Percentiles rank a stretch among this genome's conserved stretches.
phyloP scores from a whole-genome alignment of 2,113 vertebrate genomes.

The Chitala chitala region DNA sequence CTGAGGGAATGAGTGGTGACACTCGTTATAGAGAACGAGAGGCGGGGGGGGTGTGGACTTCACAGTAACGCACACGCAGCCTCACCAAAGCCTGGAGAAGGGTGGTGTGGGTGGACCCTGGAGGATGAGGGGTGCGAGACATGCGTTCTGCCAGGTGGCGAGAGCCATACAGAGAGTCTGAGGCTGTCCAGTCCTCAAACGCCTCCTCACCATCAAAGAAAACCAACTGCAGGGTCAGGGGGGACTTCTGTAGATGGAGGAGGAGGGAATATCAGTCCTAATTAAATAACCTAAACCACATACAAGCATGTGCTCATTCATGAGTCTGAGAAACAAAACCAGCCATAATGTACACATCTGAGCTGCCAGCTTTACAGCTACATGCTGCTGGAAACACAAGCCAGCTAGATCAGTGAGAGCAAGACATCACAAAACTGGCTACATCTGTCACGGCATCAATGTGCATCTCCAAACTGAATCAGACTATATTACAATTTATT shows the following conservation, averaged over 20 bases:
- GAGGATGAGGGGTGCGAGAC: slow-evolving; percentile 57
- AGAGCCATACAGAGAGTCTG: slow-evolving; percentile 82
- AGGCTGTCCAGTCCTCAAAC: slow-evolving; percentile 72
- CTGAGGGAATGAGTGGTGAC: slow-evolving; percentile 45
- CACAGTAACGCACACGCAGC: no score
- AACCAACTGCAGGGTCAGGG: slow-evolving; percentile 74
- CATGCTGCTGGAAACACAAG: no score
- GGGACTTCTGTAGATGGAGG: slow-evolving; percentile 45
- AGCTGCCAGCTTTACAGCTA: no score
- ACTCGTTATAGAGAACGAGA: background rate
- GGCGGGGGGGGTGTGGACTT: background rate
- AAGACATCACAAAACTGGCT: no score
- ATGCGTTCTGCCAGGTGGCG: slow-evolving; percentile 76
- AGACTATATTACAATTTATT: no score
- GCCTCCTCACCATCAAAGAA: slow-evolving; percentile 88
- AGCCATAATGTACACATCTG: background rate
- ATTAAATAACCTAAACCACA: background rate
- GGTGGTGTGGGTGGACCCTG: slow-evolving; percentile 42
- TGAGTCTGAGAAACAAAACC: background rate
- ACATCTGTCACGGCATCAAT: no score
- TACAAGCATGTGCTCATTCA: background rate
- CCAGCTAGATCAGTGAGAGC: no score
- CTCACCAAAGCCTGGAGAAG: slow-evolving; percentile 73
- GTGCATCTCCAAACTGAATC: no score
- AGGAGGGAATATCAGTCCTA: background rate